Evolutionary conservation across 2,797 vertebrate genomes (phyloP).

Genomic region (Clarias pachynema): DNA sequence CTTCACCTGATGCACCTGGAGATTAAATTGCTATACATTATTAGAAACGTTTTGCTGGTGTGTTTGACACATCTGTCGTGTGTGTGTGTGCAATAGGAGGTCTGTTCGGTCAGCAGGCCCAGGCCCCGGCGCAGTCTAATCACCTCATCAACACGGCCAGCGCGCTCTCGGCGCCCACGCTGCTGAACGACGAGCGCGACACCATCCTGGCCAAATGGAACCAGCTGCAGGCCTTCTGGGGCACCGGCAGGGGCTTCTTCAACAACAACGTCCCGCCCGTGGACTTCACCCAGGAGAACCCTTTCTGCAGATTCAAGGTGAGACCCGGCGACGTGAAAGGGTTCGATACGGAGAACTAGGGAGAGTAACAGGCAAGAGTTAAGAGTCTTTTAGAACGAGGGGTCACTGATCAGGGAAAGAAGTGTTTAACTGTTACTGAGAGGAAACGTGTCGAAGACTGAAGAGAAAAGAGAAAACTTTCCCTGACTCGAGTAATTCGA

Average conservation of each 20-base stretch:
- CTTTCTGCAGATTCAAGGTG: constrained; percentile 98
- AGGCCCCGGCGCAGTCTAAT: constrained; percentile 83
- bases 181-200: constrained; percentile 95
- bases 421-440: too few relatives aligned
- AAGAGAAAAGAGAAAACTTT: too few relatives aligned
- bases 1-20: neutral
- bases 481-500: too few relatives aligned
- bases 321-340: neutral
- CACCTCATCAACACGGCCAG: constrained; percentile 94
- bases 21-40: neutral
- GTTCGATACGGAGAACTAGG: too few relatives aligned
- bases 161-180: constrained; percentile 89
- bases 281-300: constrained; percentile 95
- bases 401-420: too few relatives aligned
- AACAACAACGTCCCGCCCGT: constrained; percentile 88
- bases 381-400: too few relatives aligned
- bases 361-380: too few relatives aligned
- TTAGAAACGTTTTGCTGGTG: neutral
- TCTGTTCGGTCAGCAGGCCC: constrained; percentile 85
- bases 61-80: neutral
- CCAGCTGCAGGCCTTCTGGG: constrained; percentile 98
- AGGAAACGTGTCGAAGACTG: too few relatives aligned
- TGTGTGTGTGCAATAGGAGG: constrained; percentile 69
- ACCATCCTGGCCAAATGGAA: constrained; percentile 97
- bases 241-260: constrained; percentile 94